Base-by-base conservation (phyloP, 2,113 vertebrate species). In the Podarcis raffonei region DNA sequence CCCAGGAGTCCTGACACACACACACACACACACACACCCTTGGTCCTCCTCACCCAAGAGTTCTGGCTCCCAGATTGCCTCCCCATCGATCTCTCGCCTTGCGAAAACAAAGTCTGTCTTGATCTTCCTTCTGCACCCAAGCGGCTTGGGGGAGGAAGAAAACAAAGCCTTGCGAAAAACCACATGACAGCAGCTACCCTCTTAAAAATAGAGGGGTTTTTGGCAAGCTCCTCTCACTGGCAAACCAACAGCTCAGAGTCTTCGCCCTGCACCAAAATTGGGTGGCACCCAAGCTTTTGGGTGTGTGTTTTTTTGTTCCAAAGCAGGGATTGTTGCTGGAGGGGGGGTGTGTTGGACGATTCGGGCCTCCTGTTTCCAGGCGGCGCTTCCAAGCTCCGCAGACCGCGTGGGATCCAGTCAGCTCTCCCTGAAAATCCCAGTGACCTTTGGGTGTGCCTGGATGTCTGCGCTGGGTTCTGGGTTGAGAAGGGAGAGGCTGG, bases 261-360 rank as follows among this genome's bases (percentile, higher is more conserved):
- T 35, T 16, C 32, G 1, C 15, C 32, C 11, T 3, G 1, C 30
- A 0, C 13, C 12, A 5, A 5, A n/a, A 6, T 1, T 6, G 32
- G 20, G 74, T 22, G 74, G 22, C 68, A 71, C 23, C 3, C 37
- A 76, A 3, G 0, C 7, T 76, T 22, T 37, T 9, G 5, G 16
- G 20, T 4, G 8, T 48, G 8, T 11, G 9, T 53, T 12, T 53
- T 11, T 53, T 53, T 53, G 48, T 53, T 53, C 48, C 68, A 27
- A 30, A 71, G 4, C 32, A 5, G 32, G 15, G 30, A 22, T 30
- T 32, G n/a, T 5, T 8, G 25, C 25, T 72, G 71, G n/a, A 20
- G 71, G 4, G 4, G 15, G 71, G 1, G 66, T 3, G 20, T 9
- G 35, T 68, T 27, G 2, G 6, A 23, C n/a, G 35, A 7, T 20